Percentiles rank a stretch among this genome's conserved stretches.
Conservation (phyloP, 1,140 invertebrate genomes). For the Aphelinus certus region DNA sequence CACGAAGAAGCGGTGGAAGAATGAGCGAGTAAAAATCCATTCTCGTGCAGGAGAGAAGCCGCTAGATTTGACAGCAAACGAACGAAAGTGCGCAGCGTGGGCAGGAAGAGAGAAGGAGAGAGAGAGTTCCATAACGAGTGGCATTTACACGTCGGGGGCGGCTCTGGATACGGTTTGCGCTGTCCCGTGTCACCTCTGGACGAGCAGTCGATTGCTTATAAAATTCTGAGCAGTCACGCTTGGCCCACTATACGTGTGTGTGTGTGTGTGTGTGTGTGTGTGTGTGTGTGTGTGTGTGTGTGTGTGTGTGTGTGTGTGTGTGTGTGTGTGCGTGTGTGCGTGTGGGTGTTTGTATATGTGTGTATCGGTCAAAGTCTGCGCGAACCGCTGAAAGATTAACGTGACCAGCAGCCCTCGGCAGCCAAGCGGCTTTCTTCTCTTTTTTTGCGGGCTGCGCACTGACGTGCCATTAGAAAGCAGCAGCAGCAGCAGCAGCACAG, state of each 20-base stretch:
- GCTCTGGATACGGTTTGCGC: background rate
- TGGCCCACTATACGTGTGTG: no score
- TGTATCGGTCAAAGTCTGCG: constrained; percentile 41
- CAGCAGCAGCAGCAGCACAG: background rate
- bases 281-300: background rate
- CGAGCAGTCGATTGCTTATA: constrained; percentile 37
- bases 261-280: background rate
- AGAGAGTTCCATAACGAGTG: constrained; percentile 17
- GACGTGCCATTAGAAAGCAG: constrained; percentile 49
- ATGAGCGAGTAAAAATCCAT: background rate
- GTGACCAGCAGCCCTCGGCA: background rate
- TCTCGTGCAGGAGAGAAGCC: background rate
- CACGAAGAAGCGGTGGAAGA: no score
- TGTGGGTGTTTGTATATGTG: background rate
- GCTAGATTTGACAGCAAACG: constrained; percentile 20
- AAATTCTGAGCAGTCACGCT: constrained; percentile 23
- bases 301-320: no score
- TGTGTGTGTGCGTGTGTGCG: no score
- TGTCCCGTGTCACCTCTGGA: constrained; percentile 4
- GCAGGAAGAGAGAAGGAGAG: no score
- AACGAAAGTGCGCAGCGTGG: background rate
- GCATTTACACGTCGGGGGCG: constrained; percentile 15
- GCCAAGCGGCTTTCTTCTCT: constrained; percentile 23
- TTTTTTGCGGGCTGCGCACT: constrained; percentile 51
- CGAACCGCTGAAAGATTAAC: constrained; percentile 55